Base-by-base conservation (phyloP, 2,888 invertebrate species). In the Brassicogethes aeneus region DNA sequence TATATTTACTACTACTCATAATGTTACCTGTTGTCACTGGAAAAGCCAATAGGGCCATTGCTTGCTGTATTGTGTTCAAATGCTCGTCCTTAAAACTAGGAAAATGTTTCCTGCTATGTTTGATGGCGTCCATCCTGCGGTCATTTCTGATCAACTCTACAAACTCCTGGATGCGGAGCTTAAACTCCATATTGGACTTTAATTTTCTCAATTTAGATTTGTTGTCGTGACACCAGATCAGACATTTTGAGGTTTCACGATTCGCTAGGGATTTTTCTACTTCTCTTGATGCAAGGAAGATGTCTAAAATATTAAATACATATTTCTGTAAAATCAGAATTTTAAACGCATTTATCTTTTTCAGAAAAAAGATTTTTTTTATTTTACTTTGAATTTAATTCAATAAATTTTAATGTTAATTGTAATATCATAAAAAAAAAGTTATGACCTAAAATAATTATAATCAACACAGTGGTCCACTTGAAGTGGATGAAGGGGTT, bases 191-290 rank as follows among this genome's bases (percentile, higher is more conserved):
- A 40, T 82, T 89, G 39, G 95, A 95, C 67, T 90, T 89, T 48
- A 95, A 79, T 70, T 95, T 95, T 41, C 94, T 75, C 47, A 96
- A 75, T 64, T 94, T 95, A 23, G 93, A 93, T 66, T 91, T 86
- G 72, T 96, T 95, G 64, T 96, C 96, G 59, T 90, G 86, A 70
- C 96, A 96, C 96, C 96, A 96, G 46, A 84, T 77, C 43, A 95
- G 78, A 65, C 94, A 94, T 63, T 91, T 87, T 2, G 77, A 73
- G 0, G 94, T 94, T 68, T 94, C 90, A 41, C 80, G 83, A 44
- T 78, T 78, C 2, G 77, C 71, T 41, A 97, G 68, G 47, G 93
- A 91, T 45, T 83, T 82, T 64, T 95, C 95, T 3, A 96, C 88
- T 59, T 86, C 86, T 10, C 85, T 78, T 0, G 87, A 88, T 3